Conservation (phyloP, 2,113 vertebrate genomes). For the Rhinolophus ferrumequinum region DNA sequence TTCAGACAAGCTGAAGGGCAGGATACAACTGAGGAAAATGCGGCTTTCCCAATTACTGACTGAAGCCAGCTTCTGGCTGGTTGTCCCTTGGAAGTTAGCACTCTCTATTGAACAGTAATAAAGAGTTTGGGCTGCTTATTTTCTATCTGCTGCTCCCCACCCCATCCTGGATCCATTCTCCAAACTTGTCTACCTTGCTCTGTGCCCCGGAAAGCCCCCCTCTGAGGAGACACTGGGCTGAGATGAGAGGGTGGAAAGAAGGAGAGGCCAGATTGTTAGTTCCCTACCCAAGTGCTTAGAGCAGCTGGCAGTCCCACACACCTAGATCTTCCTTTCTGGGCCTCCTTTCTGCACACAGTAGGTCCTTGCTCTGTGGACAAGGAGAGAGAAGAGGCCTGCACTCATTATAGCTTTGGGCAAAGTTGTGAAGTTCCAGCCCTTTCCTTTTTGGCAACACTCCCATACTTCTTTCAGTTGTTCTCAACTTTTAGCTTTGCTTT, state of each 20-base stretch:
- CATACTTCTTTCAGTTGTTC: not conserved
- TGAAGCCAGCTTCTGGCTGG: not conserved
- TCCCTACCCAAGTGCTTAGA: not conserved
- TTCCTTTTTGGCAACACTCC: not conserved
- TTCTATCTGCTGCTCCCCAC: not conserved
- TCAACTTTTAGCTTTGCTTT: not conserved
- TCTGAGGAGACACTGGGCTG: not conserved
- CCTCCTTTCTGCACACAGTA: not conserved
- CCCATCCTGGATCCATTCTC: not conserved
- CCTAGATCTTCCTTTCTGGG: not conserved
- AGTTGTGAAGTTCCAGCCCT: not conserved
- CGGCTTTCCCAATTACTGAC: not conserved
- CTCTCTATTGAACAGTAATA: not conserved
- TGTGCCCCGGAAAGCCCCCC: not conserved
- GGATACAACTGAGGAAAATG: not conserved
- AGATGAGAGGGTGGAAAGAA: not conserved
- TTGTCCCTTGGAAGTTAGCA: not conserved
- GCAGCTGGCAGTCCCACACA: not conserved
- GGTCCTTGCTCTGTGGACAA: not conserved
- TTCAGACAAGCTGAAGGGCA: not conserved
- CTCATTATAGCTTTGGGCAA: not conserved
- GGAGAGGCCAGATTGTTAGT: too few relatives aligned
- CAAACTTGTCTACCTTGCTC: not conserved
- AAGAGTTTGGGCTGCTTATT: not conserved
- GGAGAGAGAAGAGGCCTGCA: not conserved